These are phyloP conservation scores for Semnornis frantzii DNA, from an alignment of 2,113 vertebrate species.

Conservation along the genomic window DNA sequence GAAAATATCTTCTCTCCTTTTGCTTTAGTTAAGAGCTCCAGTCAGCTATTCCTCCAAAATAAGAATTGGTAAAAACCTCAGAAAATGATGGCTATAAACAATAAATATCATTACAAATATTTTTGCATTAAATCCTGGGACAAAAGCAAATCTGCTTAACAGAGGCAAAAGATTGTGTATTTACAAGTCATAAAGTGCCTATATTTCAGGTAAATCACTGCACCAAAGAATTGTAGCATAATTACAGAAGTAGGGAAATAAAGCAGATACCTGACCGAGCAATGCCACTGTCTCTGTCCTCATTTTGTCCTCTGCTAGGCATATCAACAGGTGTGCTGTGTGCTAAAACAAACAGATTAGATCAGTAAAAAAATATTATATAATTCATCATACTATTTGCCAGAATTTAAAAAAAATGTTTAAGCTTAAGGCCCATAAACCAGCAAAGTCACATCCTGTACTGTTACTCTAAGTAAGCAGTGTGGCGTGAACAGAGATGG, in stretches of 20 bases:
- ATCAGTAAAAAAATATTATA: slow-evolving; percentile 32
- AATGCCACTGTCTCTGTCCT: slow-evolving; percentile 89
- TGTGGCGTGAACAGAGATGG: background rate
- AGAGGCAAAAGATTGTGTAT: background rate
- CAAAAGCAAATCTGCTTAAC: background rate
- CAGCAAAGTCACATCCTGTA: background rate
- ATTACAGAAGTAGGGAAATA: background rate
- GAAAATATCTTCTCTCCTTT: background rate
- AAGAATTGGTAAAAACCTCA: background rate
- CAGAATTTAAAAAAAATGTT: background rate
- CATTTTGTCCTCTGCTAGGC: slow-evolving; percentile 87
- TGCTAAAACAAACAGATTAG: slow-evolving; percentile 72
- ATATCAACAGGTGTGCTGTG: slow-evolving; percentile 91
- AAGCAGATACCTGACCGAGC: slow-evolving; percentile 86
- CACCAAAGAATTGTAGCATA: background rate
- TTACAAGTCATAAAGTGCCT: background rate
- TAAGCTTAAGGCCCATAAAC: slow-evolving; percentile 11
- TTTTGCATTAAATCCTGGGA: background rate
- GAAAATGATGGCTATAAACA: background rate
- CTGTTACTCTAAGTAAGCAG: background rate
- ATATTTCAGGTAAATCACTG: background rate
- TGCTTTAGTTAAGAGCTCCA: background rate
- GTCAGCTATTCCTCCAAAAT: background rate
- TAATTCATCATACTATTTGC: background rate
- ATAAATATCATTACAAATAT: background rate